These are phyloP conservation scores for Sprattus sprattus DNA, from an alignment of 2,113 vertebrate genomes.

Conservation along the genomic window DNA sequence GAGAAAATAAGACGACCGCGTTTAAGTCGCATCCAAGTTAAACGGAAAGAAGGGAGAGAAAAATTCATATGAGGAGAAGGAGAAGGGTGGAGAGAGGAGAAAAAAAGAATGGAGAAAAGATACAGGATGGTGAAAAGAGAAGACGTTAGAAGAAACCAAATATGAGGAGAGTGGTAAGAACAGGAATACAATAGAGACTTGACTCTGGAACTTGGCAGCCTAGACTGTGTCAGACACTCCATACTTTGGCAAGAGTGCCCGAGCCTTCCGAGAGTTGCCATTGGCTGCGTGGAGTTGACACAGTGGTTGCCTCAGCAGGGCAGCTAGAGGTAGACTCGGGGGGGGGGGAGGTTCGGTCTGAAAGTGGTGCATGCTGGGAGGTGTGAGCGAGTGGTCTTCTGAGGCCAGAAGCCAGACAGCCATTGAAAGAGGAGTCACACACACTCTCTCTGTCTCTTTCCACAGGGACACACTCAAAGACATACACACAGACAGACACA, in stretches of 20 bases:
- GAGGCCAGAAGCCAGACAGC: background rate
- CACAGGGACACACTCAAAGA: background rate
- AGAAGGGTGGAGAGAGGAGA: background rate
- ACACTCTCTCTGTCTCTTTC: background rate
- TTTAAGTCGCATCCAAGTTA: too few relatives aligned
- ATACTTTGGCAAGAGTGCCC: background rate
- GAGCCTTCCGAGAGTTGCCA: background rate
- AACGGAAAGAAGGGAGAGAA: constrained; percentile 33
- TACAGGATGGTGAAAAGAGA: background rate
- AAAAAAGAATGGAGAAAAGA: background rate
- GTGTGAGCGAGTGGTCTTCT: background rate
- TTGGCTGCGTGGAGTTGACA: background rate
- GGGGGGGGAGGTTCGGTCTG: background rate
- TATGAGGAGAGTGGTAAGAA: background rate
- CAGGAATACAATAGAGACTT: background rate
- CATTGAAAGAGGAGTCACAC: background rate
- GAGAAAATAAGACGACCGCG: constrained; percentile 24
- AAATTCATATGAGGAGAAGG: background rate
- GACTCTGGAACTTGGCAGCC: background rate
- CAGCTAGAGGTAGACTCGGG: background rate
- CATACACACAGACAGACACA: background rate
- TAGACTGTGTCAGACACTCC: background rate
- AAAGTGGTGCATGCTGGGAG: background rate
- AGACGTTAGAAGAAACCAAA: background rate
- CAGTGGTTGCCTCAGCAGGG: constrained; percentile 10